phyloP scores from a whole-genome alignment of 2,113 vertebrate species.

The Bombycilla garrulus region DNA sequence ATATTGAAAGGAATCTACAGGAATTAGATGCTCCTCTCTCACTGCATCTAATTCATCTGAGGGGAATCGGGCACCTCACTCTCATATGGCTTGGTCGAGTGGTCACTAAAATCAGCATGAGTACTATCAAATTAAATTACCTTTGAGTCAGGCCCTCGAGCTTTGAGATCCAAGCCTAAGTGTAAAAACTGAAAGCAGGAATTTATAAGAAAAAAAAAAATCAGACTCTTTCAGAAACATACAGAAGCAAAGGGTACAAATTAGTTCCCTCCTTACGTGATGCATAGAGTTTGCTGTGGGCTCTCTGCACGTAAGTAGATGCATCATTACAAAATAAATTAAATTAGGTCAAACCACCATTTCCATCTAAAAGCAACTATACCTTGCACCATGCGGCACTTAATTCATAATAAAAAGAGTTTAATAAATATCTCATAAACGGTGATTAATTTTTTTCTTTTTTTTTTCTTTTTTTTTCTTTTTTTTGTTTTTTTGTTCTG shows the following conservation, averaged over 20 bases:
- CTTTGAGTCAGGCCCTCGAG: slow-evolving; percentile 6
- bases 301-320: slow-evolving; percentile 38
- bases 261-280: background rate
- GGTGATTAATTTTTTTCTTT: background rate
- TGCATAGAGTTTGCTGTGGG: slow-evolving; percentile 53
- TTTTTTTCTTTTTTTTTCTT: no score
- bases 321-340: slow-evolving; percentile 59
- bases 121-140: background rate
- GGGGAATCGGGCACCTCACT: background rate
- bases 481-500: background rate
- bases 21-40: slow-evolving; percentile 55
- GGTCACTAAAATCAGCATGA: background rate
- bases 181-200: slow-evolving; percentile 18
- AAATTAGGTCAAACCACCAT: slow-evolving; percentile 34
- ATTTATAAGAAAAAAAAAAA: background rate
- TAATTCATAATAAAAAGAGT: slow-evolving; percentile 66
- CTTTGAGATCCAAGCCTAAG: slow-evolving; percentile 44
- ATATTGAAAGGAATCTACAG: background rate
- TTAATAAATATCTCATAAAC: slow-evolving; percentile 44
- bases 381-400: slow-evolving; percentile 62
- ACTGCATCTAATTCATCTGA: slow-evolving; percentile 5
- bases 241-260: slow-evolving; percentile 50
- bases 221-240: slow-evolving; percentile 5
- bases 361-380: slow-evolving; percentile 53
- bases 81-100: slow-evolving; percentile 21